Base-by-base conservation (phyloP, 2,888 invertebrate genomes). In the Tryphoninae sp. region DNA sequence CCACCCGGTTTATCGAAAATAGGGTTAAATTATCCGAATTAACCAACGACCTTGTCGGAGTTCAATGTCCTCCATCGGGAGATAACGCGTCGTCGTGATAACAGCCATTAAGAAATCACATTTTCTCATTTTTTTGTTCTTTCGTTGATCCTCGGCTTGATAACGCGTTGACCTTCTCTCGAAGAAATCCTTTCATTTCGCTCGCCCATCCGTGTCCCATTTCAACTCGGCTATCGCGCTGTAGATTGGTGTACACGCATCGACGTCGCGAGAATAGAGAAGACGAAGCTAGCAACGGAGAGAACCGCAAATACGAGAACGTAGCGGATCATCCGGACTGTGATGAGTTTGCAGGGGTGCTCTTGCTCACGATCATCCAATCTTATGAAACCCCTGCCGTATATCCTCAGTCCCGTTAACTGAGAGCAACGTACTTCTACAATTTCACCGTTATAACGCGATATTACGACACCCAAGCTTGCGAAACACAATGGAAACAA, bases 361-460 rank as follows among this genome's bases (percentile, higher is more conserved):
- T 33, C 16, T 49, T 49, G 59, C 71, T 72, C 45, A 42, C 59
- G 45, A 61, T 72, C 58, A 49, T 72, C 61, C 71, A 59, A 72
- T 61, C 58, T 45, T 59, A 61, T 59, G 45, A 33, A 33, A 59
- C 13, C n/a, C 16, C 26, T 26, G 1, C 42, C 11, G 23, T 22
- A 58, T 23, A 19, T 61, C 11, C 0, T 16, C 11, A 1, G 22
- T 45, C 9, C 13, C 13, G 45, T 13, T 45, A 45, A 33, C 4
- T 6, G 45, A 13, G 13, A 45, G 45, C 45, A 13, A 13, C 13
- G 13, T 45, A 59, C 13, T 59, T 22, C 59, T 26, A 59, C 59
- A 13, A 59, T 59, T 26, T 59, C 59, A 23, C 13, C 23, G 13
- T 23, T 22, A 59, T 59, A 55, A 68, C 68, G 55, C 33, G 55